These are phyloP conservation scores for Microtus ochrogaster DNA, from an alignment of 2,113 vertebrate genomes.

Conservation along the genomic window DNA sequence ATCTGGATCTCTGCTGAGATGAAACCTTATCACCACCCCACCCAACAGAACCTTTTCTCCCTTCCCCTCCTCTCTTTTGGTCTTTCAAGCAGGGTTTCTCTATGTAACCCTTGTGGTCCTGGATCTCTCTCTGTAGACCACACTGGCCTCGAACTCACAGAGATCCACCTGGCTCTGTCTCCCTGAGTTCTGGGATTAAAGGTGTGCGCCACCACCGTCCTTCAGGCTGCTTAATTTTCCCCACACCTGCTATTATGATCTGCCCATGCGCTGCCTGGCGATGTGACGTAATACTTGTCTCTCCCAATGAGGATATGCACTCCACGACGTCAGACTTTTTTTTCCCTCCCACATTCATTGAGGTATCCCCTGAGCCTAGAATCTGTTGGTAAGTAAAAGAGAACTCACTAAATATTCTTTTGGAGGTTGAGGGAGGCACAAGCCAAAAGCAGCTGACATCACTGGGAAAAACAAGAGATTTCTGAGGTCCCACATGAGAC, in stretches of 20 bases:
- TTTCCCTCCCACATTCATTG: background rate
- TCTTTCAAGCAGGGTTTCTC: background rate
- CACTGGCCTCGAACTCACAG: background rate
- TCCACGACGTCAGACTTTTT: background rate
- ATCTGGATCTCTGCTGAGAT: background rate
- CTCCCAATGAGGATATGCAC: background rate
- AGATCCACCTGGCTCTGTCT: background rate
- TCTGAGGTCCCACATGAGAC: conserved; percentile 35
- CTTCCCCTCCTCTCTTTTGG: background rate
- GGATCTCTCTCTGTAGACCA: background rate
- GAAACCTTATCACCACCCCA: background rate
- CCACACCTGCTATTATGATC: background rate
- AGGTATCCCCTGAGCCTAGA: background rate
- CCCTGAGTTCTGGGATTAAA: background rate
- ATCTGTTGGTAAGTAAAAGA: conserved; percentile 37
- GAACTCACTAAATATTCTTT: conserved; percentile 19
- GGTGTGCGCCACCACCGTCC: background rate
- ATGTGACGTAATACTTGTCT: background rate
- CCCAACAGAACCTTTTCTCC: background rate
- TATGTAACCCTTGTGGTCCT: background rate
- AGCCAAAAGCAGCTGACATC: conserved; percentile 32
- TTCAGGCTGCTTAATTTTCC: background rate
- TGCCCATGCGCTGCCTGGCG: background rate
- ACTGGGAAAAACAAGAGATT: background rate
- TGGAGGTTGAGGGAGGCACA: conserved; percentile 11